Evolutionary conservation across 2,888 invertebrate species (phyloP).

Genomic region (Perizoma affinitatum): DNA sequence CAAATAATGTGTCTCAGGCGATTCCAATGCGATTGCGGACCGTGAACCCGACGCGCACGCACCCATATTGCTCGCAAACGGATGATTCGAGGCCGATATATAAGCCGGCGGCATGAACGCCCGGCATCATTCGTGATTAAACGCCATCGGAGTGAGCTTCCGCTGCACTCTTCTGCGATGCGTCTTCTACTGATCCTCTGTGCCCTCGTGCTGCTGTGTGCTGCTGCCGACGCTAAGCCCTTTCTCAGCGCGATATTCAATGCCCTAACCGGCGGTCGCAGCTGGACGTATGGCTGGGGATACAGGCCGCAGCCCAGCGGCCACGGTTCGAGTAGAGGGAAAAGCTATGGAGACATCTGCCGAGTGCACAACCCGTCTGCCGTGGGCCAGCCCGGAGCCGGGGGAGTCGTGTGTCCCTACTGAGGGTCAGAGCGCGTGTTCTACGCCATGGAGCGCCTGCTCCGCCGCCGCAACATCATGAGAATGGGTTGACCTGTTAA

Average conservation of each 20-base stretch:
- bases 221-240: constrained; percentile 59
- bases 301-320: not conserved
- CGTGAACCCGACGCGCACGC: constrained; percentile 77
- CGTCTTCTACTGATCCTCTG: constrained; percentile 50
- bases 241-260: constrained; percentile 80
- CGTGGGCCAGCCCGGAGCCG: constrained; percentile 74
- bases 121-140: constrained; percentile 80
- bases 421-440: constrained; percentile 83
- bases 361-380: constrained; percentile 86
- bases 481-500: constrained; percentile 72
- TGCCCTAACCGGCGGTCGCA: constrained; percentile 68
- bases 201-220: constrained; percentile 51
- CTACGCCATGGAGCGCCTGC: constrained; percentile 80
- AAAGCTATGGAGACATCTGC: constrained; percentile 87
- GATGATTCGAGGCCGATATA: constrained; percentile 83
- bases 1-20: constrained; percentile 61
- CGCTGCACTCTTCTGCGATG: constrained; percentile 76
- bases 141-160: constrained; percentile 73
- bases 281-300: constrained; percentile 49
- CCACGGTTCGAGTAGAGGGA: constrained; percentile 66
- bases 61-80: constrained; percentile 67
- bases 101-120: constrained; percentile 70
- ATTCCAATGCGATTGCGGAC: constrained; percentile 75
- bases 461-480: constrained; percentile 79
- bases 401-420: constrained; percentile 86